Evolutionary conservation across 2,888 invertebrate species (phyloP).

Genomic region (Aspidiotus rigidus): DNA sequence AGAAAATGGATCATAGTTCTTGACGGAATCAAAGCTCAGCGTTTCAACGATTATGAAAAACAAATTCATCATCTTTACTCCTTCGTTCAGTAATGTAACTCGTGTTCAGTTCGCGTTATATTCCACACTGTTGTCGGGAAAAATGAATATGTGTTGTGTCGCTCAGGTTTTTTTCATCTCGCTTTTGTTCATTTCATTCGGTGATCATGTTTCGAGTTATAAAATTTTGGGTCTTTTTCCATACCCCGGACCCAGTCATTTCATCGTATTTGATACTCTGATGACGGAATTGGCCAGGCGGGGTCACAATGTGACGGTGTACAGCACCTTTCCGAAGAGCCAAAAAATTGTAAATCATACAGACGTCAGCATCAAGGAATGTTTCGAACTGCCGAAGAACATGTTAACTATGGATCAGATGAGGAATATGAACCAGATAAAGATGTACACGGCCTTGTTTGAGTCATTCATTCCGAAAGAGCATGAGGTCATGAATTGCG

Average conservation of each 20-base stretch:
- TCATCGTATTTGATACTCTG: conserved; percentile 15
- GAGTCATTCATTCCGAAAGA: conserved; percentile 6
- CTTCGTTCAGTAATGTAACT: too few relatives aligned
- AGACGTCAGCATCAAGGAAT: neutral
- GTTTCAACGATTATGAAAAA: neutral
- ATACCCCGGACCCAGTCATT: conserved; percentile 8
- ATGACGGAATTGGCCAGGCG: conserved; percentile 13
- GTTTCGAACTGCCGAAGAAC: neutral
- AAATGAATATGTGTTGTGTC: too few relatives aligned
- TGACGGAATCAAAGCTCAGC: too few relatives aligned
- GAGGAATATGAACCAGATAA: neutral
- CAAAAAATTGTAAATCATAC: neutral
- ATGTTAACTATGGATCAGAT: conserved; percentile 6
- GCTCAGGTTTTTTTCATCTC: too few relatives aligned
- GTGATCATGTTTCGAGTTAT: neutral
- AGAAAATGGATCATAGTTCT: too few relatives aligned
- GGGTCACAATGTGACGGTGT: conserved; percentile 23
- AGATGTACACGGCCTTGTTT: neutral
- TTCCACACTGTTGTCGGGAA: too few relatives aligned
- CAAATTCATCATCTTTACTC: neutral
- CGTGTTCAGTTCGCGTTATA: too few relatives aligned
- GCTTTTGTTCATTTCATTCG: too few relatives aligned
- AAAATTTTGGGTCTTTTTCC: conserved; percentile 24
- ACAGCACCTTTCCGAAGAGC: conserved; percentile 10
- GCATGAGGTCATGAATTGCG: conserved; percentile 7